Conservation (phyloP, 2,888 invertebrate species). For the Eutolmus rufibarbis region DNA sequence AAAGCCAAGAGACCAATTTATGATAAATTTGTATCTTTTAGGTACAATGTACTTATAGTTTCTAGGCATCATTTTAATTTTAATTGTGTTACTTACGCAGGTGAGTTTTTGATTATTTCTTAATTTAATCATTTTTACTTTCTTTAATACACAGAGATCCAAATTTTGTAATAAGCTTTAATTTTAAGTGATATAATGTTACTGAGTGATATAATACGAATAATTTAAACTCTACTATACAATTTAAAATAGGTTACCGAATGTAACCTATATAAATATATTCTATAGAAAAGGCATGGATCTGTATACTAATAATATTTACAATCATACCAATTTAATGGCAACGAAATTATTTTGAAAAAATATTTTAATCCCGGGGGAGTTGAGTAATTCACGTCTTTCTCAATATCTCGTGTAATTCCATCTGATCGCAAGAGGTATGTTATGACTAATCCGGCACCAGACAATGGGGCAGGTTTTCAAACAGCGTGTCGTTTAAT, state of each 20-base stretch:
- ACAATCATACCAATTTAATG: background rate
- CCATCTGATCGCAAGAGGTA: background rate
- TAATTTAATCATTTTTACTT: no score
- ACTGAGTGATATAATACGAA: no score
- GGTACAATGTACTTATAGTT: no score
- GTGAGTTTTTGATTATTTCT: no score
- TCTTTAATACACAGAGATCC: no score
- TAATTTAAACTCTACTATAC: background rate
- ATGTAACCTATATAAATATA: background rate
- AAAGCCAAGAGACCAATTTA: no score
- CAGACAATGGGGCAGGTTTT: constrained; percentile 2
- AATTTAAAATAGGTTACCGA: background rate
- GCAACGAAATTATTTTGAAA: background rate
- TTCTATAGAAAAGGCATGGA: background rate
- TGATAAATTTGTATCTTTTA: no score
- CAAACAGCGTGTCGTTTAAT: constrained; percentile 6
- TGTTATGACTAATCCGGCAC: background rate
- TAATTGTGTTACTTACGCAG: no score
- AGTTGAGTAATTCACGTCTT: background rate
- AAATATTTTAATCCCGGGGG: background rate
- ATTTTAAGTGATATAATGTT: no score
- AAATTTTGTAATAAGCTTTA: no score
- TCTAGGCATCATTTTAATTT: no score
- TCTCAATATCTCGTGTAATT: background rate
- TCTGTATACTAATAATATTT: background rate